These are phyloP conservation scores for Scaptomyza polygonia DNA, from an alignment of 2,888 invertebrate genomes.

Conservation along the genomic window DNA sequence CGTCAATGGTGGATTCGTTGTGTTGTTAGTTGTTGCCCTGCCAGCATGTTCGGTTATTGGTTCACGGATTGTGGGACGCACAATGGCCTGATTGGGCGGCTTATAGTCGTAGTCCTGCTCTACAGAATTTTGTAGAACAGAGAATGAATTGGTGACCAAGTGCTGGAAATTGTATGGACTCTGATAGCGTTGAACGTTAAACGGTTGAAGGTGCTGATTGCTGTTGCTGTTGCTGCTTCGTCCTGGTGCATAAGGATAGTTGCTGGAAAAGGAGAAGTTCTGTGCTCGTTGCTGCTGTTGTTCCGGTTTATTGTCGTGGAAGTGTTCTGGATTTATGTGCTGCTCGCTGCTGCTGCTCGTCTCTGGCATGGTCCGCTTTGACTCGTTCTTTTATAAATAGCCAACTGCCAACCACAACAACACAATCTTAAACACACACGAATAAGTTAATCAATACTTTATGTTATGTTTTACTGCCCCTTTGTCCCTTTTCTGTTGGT, in stretches of 20 bases:
- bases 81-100: constrained; percentile 86
- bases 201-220: constrained; percentile 19
- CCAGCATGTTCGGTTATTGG: constrained; percentile 27
- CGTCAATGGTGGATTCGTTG: constrained; percentile 81
- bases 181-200: constrained; percentile 64
- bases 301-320: constrained; percentile 66
- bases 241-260: constrained; percentile 74
- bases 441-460: constrained; percentile 71
- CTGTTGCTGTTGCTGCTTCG: constrained; percentile 46
- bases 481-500: constrained; percentile 28
- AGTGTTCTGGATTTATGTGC: constrained; percentile 72
- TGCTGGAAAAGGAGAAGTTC: constrained; percentile 79
- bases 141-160: constrained; percentile 73
- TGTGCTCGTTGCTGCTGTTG: constrained; percentile 51
- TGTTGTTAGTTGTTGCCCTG: constrained; percentile 23
- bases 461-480: constrained; percentile 29
- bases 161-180: constrained; percentile 68
- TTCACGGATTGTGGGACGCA: constrained; percentile 85
- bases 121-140: constrained; percentile 65
- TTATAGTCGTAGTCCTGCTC: constrained; percentile 75
- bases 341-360: constrained; percentile 49
- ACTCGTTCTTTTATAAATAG: constrained; percentile 10
- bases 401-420: constrained; percentile 3
- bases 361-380: constrained; percentile 53
- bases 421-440: constrained; percentile 20